Percentiles rank a stretch among this genome's conserved stretches.
phyloP scores from a whole-genome alignment of 2,113 vertebrate species.

The Corythornis madagascariensis region DNA sequence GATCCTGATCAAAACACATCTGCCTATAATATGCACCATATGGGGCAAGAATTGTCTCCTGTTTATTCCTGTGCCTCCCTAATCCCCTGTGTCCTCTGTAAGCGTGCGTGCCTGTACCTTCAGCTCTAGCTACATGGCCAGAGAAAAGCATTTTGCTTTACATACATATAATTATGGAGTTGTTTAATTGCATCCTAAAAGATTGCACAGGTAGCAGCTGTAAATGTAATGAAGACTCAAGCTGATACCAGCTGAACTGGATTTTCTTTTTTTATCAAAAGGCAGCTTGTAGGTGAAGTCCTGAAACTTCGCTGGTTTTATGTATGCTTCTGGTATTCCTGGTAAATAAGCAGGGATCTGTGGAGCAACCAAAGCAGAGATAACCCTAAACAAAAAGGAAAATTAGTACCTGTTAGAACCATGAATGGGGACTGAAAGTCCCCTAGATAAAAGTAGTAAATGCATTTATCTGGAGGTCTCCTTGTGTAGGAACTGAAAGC shows the following conservation, averaged over 20 bases:
- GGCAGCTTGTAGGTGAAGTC: neutral
- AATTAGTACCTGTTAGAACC: neutral
- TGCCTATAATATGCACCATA: neutral
- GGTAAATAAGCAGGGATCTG: neutral
- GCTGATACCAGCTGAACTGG: neutral
- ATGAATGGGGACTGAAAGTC: neutral
- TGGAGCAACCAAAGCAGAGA: neutral
- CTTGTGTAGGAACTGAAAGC: neutral
- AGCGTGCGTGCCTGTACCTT: neutral
- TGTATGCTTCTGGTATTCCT: neutral
- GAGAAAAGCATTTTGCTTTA: neutral
- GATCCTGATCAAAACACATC: conserved; percentile 23
- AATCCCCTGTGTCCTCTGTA: neutral
- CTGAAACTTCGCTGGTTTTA: neutral
- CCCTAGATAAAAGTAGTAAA: neutral
- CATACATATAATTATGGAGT: neutral
- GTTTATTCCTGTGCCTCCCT: neutral
- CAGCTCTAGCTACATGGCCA: neutral
- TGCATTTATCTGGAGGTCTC: neutral
- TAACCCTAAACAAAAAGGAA: neutral
- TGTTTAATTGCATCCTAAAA: neutral
- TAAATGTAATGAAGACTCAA: conserved; percentile 2
- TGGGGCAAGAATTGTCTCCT: neutral
- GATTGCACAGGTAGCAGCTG: neutral
- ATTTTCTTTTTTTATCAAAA: neutral